Evolutionary conservation across 37 sponge, comb jelly and placozoan genomes (phyloP).

Genomic region (Chondrilla cf. caribensis): DNA sequence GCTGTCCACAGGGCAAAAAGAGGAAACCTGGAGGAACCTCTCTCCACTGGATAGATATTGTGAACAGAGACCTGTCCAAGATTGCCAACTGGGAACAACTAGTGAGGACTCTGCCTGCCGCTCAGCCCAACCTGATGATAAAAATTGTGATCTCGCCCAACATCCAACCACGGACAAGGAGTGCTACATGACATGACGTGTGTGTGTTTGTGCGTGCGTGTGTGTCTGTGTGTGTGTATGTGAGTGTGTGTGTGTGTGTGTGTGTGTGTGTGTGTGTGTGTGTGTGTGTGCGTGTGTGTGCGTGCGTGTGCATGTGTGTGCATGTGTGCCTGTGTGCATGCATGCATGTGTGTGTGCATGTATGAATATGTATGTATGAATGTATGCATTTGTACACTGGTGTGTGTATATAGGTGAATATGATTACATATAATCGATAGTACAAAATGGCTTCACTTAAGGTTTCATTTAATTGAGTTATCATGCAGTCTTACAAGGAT

Average conservation of each 20-base stretch:
- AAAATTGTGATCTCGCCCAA: no score
- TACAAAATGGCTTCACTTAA: no score
- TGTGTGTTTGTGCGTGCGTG: conserved; percentile 16
- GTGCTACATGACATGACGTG: no score
- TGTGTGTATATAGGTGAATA: no score
- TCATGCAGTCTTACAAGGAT: no score
- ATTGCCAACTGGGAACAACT: conserved; percentile 2
- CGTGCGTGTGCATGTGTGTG: no score
- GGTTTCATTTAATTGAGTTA: no score
- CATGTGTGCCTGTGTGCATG: no score
- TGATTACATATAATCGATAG: no score
- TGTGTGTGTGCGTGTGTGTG: conserved; percentile 1
- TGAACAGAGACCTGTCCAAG: conserved; percentile 23
- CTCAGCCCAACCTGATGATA: neutral
- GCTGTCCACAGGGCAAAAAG: conserved; percentile 4
- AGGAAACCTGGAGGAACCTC: neutral
- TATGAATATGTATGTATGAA: no score
- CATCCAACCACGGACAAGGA: no score
- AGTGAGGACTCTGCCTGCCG: neutral
- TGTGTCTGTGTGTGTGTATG: conserved; percentile 2
- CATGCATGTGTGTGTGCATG: no score
- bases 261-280: conserved; percentile 4
- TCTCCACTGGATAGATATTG: conserved; percentile 6
- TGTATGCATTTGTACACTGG: neutral
- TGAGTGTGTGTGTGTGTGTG: conserved; percentile 19